Evolutionary conservation across 2,888 invertebrate genomes (phyloP), one percentile per base, ranked within the genome.

Genomic region (Aproaerema taeniolella): DNA sequence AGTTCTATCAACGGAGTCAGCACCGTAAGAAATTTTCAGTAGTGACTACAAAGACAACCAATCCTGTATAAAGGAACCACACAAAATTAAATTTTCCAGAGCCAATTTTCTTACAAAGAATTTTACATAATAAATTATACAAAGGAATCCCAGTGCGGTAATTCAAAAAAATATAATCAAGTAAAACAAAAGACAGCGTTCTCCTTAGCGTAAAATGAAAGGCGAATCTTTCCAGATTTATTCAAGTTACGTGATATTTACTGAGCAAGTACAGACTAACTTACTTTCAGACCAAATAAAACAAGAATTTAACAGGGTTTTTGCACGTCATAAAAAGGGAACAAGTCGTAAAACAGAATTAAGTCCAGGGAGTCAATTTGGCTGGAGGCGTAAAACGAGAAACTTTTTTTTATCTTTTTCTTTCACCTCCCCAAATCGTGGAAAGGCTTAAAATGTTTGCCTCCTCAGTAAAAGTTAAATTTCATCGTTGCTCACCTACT

Each of bases 261-360:
- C 38, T 38, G 30, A 41, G 28, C 38, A 41, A 45, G 39, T 44
- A 37, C 33, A 41, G 20, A 26, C 29, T 41, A 43, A 41, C 34
- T 45, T 38, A 28, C 43, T 47, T 45, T 45, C 36, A 29, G 45
- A 50, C 25, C 41, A 49, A 50, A 51, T 49, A 52, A 47, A 51
- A 46, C 44, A 36, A 25, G 43, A 50, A 42, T 47, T 52, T 55
- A 59, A 53, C 44, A 43, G 36, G 45, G 33, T 47, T 57, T 56
- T 47, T 39, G 46, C 52, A 53, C 52, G 47, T 51, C 53, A 55
- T 59, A 60, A 61, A 61, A 41, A 7, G 34, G 49, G 43, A 52
- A 52, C 46, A 43, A 52, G 43, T 46, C 47, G 47, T 50, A 51
- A 59, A 60, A 55, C 41, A 41, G 49, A 55, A 57, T 58, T 53